These are phyloP conservation scores for Hystrix brachyura DNA, from an alignment of 2,113 vertebrate species.

Conservation along the genomic window DNA sequence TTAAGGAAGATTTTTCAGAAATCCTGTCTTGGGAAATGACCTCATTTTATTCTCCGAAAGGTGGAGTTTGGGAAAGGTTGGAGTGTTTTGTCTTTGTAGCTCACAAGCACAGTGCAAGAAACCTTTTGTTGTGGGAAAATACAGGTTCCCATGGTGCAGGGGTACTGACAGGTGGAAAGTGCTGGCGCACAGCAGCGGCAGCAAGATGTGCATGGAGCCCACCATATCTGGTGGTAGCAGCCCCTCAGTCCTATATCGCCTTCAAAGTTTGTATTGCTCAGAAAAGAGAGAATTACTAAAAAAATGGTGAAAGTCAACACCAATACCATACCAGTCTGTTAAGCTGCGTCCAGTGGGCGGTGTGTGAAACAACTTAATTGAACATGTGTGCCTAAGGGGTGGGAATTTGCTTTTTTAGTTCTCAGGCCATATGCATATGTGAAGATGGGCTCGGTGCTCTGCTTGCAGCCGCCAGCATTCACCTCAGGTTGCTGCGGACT, in stretches of 20 bases:
- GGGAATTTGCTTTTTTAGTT: background rate
- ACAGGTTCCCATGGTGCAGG: background rate
- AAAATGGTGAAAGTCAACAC: background rate
- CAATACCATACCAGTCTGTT: background rate
- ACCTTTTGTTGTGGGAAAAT: background rate
- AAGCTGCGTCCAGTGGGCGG: background rate
- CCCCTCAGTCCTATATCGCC: background rate
- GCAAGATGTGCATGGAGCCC: background rate
- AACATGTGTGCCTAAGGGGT: background rate
- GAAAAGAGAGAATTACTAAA: conserved; percentile 43
- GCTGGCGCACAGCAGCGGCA: background rate
- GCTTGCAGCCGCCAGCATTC: background rate
- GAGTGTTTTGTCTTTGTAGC: background rate
- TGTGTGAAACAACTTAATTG: background rate
- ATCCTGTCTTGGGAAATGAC: conserved; percentile 58
- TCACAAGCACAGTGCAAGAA: background rate
- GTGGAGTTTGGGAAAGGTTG: conserved; percentile 15
- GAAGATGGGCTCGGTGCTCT: background rate
- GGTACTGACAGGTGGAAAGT: background rate
- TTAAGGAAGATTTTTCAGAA: background rate
- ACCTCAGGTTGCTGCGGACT: background rate
- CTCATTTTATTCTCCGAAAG: conserved; percentile 28
- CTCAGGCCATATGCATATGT: background rate
- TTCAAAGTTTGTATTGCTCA: conserved; percentile 11
- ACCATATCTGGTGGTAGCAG: background rate